A percentile compares a stretch with the other conserved stretches of the same genome.
These are phyloP conservation scores for Myoxocephalus aenaeus DNA, from an alignment of 2,797 vertebrate genomes.

Conservation along the genomic window DNA sequence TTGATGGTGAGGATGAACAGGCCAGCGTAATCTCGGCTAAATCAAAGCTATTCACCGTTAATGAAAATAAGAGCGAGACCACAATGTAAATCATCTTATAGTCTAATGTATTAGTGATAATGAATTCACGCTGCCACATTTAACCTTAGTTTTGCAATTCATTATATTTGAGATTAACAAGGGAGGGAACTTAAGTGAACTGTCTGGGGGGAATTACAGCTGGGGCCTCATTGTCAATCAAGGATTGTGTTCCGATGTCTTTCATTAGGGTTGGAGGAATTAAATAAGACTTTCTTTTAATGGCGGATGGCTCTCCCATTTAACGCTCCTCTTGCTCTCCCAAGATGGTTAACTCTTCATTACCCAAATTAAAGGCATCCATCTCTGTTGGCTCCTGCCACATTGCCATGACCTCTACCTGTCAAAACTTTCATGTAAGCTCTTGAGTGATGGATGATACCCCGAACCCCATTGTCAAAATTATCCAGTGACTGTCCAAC, in stretches of 20 bases:
- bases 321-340: conserved; percentile 80
- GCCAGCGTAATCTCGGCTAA: conserved; percentile 74
- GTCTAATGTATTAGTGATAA: conserved; percentile 88
- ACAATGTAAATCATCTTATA: conserved; percentile 87
- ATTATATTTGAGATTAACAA: conserved; percentile 90
- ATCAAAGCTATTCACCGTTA: conserved; percentile 84
- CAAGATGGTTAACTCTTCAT: conserved; percentile 89
- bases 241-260: conserved; percentile 84
- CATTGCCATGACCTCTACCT: conserved; percentile 86
- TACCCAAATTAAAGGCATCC: conserved; percentile 89
- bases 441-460: conserved; percentile 85
- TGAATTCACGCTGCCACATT: conserved; percentile 87
- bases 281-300: conserved; percentile 86
- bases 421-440: conserved; percentile 86
- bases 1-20: conserved; percentile 77
- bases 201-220: conserved; percentile 86
- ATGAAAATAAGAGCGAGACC: conserved; percentile 83
- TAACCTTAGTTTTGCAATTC: conserved; percentile 90
- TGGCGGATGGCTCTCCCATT: conserved; percentile 77
- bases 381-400: conserved; percentile 84
- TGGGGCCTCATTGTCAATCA: conserved; percentile 86
- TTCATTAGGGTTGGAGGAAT: conserved; percentile 84
- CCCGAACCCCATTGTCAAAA: conserved; percentile 81
- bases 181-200: conserved; percentile 85
- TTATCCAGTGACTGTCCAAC: conserved; percentile 83